These are phyloP conservation scores for Tipula unca DNA, from an alignment of 2,888 invertebrate species.

Conservation along the genomic window DNA sequence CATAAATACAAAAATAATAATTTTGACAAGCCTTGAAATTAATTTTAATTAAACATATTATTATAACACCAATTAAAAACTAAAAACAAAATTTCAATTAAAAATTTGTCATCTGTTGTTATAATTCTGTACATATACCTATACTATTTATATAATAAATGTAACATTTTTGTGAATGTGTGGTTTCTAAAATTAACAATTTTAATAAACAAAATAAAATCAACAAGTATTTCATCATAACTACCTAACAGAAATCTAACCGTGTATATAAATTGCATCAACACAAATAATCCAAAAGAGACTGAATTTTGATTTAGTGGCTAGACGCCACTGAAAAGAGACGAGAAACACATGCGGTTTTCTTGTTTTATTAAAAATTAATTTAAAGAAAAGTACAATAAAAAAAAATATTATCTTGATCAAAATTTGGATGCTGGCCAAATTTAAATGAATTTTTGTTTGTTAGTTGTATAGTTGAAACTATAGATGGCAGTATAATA, in stretches of 20 bases:
- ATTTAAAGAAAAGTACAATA: neutral
- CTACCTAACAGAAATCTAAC: neutral
- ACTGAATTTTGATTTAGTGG: neutral
- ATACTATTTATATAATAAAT: neutral
- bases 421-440: neutral
- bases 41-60: neutral
- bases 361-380: neutral
- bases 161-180: neutral
- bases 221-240: neutral
- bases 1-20: neutral
- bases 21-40: neutral
- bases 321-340: neutral
- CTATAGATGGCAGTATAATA: slow-evolving; percentile 1
- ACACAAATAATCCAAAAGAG: neutral
- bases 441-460: neutral
- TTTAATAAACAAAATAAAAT: neutral
- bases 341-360: neutral
- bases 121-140: neutral
- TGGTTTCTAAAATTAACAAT: neutral
- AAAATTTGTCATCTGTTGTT: neutral
- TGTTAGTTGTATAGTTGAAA: neutral
- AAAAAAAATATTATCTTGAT: neutral
- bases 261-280: neutral
- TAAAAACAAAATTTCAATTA: neutral
- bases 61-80: neutral